These are phyloP conservation scores for Brachionus koreanus DNA, from an alignment of 1,140 invertebrate species.

Conservation along the genomic window DNA sequence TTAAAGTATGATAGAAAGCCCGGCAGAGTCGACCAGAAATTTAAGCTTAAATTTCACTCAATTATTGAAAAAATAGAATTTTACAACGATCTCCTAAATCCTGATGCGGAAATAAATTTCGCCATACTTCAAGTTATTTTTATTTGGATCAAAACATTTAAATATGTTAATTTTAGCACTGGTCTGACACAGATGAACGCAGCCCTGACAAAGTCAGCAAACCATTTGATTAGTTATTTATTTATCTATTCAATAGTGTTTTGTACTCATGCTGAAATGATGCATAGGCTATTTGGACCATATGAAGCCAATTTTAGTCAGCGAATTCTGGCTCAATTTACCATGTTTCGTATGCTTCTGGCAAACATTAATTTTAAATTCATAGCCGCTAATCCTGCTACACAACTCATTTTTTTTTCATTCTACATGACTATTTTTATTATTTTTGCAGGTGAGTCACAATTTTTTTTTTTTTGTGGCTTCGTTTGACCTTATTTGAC, in stretches of 20 bases:
- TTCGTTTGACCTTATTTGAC: too few relatives aligned
- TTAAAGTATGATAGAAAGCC: background rate
- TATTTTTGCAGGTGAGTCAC: background rate
- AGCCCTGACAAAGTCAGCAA: background rate
- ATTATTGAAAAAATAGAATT: background rate
- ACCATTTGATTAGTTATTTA: conserved; percentile 20
- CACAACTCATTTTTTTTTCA: background rate
- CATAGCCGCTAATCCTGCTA: background rate
- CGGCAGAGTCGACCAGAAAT: background rate
- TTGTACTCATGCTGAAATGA: conserved; percentile 4
- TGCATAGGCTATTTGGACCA: background rate
- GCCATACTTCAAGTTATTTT: conserved; percentile 13
- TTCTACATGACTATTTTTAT: conserved; percentile 19
- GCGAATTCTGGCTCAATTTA: background rate
- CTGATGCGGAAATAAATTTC: background rate
- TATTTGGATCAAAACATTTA: conserved; percentile 29
- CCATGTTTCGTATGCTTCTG: background rate
- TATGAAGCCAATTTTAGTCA: background rate
- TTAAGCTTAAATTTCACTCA: background rate
- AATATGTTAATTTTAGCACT: conserved; percentile 20
- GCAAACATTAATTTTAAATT: conserved; percentile 17
- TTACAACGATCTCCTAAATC: background rate
- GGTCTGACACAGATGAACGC: conserved; percentile 13
- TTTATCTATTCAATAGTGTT: conserved; percentile 1
- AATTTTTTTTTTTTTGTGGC: too few relatives aligned